phyloP scores from a whole-genome alignment of 2,797 vertebrate species.

The Gouania willdenowi region DNA sequence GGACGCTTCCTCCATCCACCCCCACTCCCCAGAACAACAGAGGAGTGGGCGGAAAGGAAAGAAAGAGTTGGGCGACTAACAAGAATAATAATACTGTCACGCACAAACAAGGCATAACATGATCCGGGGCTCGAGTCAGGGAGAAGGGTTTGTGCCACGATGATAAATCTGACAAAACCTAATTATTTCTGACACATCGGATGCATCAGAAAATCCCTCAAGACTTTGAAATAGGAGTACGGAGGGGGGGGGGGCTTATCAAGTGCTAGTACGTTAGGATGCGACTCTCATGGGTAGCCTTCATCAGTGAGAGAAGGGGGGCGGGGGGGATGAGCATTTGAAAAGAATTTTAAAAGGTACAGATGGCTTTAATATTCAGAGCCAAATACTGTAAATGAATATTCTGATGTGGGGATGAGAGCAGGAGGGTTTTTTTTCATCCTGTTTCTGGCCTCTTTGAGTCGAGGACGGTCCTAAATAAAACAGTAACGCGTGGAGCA shows the following conservation, averaged over 20 bases:
- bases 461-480: slow-evolving; percentile 19
- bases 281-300: slow-evolving; percentile 91
- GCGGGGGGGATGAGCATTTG: slow-evolving; percentile 87
- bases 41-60: slow-evolving; percentile 36
- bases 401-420: slow-evolving; percentile 84
- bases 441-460: slow-evolving; percentile 41
- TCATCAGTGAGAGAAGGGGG: slow-evolving; percentile 83
- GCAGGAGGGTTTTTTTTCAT: slow-evolving; percentile 26
- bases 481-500: not conserved
- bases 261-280: slow-evolving; percentile 90
- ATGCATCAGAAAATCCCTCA: slow-evolving; percentile 96
- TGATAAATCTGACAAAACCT: slow-evolving; percentile 99
- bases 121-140: slow-evolving; percentile 90
- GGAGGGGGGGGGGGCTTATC: slow-evolving; percentile 79
- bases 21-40: slow-evolving; percentile 60
- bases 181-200: slow-evolving; percentile 99
- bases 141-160: slow-evolving; percentile 95
- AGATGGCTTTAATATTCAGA: slow-evolving; percentile 98
- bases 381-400: slow-evolving; percentile 91
- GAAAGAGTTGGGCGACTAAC: slow-evolving; percentile 88
- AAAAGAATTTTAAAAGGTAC: slow-evolving; percentile 99
- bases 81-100: slow-evolving; percentile 99
- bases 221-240: slow-evolving; percentile 73
- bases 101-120: slow-evolving; percentile 99
- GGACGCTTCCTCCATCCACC: slow-evolving; percentile 23